Conservation (phyloP, 2,888 invertebrate genomes). For the Cryptocephalus primarius region DNA sequence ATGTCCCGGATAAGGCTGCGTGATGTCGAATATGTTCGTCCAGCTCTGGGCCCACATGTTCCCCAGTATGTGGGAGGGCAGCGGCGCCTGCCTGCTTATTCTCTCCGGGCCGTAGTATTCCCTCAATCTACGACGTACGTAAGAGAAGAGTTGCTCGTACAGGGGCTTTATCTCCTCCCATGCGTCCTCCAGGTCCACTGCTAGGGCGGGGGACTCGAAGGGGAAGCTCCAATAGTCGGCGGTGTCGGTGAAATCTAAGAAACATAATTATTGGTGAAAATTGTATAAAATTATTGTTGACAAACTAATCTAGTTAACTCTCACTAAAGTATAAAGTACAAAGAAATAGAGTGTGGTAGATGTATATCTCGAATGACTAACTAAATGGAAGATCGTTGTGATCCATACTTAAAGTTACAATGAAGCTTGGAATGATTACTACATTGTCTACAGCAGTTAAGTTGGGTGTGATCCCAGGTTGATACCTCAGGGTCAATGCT, state of each 20-base stretch:
- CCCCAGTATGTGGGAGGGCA: conserved; percentile 77
- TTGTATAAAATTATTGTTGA: no score
- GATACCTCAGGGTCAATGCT: no score
- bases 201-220: conserved; percentile 68
- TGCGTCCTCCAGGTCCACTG: conserved; percentile 66
- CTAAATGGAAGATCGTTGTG: no score
- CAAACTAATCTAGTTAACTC: no score
- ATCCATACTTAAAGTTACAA: no score
- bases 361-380: no score
- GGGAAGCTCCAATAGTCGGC: conserved; percentile 84
- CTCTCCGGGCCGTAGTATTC: conserved; percentile 77
- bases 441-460: no score
- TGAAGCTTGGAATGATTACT: no score
- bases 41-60: conserved; percentile 89
- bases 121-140: conserved; percentile 72
- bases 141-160: conserved; percentile 81
- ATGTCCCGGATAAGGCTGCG: conserved; percentile 79
- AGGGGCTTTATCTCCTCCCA: conserved; percentile 80
- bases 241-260: conserved; percentile 74
- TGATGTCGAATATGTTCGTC: conserved; percentile 69
- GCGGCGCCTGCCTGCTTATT: conserved; percentile 66
- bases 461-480: no score
- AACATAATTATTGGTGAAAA: background rate
- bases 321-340: background rate
- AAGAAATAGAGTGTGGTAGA: no score